Evolutionary conservation across 2,888 invertebrate species (phyloP).

Genomic region (Dione juno): DNA sequence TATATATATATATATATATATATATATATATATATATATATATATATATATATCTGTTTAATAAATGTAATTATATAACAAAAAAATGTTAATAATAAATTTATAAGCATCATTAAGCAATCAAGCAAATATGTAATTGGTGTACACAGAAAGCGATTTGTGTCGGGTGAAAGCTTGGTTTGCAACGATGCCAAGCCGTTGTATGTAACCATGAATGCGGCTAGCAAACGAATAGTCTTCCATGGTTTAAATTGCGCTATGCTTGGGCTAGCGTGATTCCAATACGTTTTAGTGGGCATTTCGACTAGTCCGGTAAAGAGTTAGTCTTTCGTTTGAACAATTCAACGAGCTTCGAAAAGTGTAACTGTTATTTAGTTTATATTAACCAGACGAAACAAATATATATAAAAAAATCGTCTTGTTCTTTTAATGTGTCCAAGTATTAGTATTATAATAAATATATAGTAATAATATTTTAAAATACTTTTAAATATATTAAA

Average conservation of each 20-base stretch:
- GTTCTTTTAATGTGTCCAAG: too few relatives aligned
- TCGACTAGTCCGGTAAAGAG: slow-evolving; percentile 11
- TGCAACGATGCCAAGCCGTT: slow-evolving; percentile 28
- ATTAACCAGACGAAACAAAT: background rate
- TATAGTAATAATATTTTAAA: too few relatives aligned
- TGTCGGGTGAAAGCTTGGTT: slow-evolving; percentile 19
- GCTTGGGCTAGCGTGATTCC: slow-evolving; percentile 28
- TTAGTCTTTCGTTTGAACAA: slow-evolving; percentile 1
- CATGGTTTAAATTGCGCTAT: slow-evolving; percentile 36
- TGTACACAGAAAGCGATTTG: slow-evolving; percentile 22
- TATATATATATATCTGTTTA: too few relatives aligned
- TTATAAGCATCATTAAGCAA: background rate
- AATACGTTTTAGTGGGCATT: slow-evolving; percentile 27
- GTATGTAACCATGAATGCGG: slow-evolving; percentile 21
- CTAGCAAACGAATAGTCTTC: slow-evolving; percentile 27
- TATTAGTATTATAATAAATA: too few relatives aligned
- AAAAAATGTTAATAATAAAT: background rate
- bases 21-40: too few relatives aligned
- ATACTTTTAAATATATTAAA: too few relatives aligned
- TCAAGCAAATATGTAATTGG: slow-evolving; percentile 15
- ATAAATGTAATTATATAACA: too few relatives aligned
- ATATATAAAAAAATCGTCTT: background rate
- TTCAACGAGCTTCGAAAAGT: slow-evolving; percentile 1
- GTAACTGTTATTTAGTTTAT: background rate
- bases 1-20: too few relatives aligned